Percentiles rank a stretch among this genome's conserved stretches.
Conservation (phyloP, 2,797 vertebrate species). For the Pampus argenteus region DNA sequence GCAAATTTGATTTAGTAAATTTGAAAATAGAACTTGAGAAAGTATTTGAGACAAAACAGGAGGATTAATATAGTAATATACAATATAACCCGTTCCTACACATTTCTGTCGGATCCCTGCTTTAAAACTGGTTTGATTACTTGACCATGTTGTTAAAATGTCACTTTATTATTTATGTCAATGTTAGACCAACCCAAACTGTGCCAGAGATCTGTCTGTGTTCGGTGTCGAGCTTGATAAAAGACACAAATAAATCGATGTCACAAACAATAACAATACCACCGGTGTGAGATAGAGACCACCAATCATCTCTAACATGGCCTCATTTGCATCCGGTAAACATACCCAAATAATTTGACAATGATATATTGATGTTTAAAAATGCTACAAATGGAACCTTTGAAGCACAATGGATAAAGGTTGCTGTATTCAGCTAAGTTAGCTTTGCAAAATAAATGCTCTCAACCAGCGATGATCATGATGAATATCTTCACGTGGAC, state of each 20-base stretch:
- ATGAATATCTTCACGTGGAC: slow-evolving; percentile 70
- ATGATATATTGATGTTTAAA: slow-evolving; percentile 44
- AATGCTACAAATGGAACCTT: slow-evolving; percentile 22
- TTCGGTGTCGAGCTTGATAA: slow-evolving; percentile 32
- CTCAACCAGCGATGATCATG: slow-evolving; percentile 40
- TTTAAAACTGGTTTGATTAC: slow-evolving; percentile 21
- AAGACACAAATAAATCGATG: slow-evolving; percentile 58
- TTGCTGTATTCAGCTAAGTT: slow-evolving; percentile 21
- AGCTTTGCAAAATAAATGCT: slow-evolving; percentile 52
- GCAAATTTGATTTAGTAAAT: slow-evolving; percentile 8
- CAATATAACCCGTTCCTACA: not conserved
- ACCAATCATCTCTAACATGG: not conserved
- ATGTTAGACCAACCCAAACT: slow-evolving; percentile 11
- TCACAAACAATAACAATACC: slow-evolving; percentile 43
- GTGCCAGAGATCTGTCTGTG: slow-evolving; percentile 44
- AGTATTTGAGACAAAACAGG: not conserved
- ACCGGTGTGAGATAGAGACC: slow-evolving; percentile 34
- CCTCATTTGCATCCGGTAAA: slow-evolving; percentile 55
- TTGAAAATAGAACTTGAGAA: slow-evolving; percentile 9
- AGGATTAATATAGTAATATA: not conserved
- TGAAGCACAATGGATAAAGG: slow-evolving; percentile 30
- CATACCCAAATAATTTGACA: slow-evolving; percentile 45
- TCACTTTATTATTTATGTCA: slow-evolving; percentile 32
- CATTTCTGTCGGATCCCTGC: slow-evolving; percentile 7
- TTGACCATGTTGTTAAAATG: slow-evolving; percentile 35